These are phyloP conservation scores for Drosophila birchii DNA, from an alignment of 2,888 invertebrate genomes.

Conservation along the genomic window DNA sequence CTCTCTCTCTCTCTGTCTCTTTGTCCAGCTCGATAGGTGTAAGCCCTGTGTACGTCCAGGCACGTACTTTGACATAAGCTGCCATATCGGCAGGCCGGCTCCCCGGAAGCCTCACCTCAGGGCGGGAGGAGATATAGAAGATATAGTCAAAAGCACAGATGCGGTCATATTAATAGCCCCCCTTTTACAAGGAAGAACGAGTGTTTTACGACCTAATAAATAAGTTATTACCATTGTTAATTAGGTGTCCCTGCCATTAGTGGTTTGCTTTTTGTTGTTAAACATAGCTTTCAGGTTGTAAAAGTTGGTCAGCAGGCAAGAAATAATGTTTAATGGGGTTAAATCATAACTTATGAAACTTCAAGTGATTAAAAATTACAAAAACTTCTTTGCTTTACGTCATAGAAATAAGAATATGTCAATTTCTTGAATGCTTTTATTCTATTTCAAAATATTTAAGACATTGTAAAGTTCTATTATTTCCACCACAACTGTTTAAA, in stretches of 20 bases:
- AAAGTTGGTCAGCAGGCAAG: not conserved
- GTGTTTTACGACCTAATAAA: slow-evolving; percentile 18
- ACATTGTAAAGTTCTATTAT: not conserved
- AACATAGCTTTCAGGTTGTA: not conserved
- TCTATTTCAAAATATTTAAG: not conserved
- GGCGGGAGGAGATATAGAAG: not conserved
- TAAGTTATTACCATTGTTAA: slow-evolving; percentile 5
- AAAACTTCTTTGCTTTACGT: not conserved
- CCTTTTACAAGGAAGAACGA: not conserved
- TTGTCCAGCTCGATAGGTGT: slow-evolving; percentile 38
- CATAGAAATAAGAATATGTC: not conserved
- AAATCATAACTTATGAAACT: not conserved
- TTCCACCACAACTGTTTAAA: slow-evolving; percentile 7
- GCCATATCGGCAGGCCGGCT: slow-evolving; percentile 61
- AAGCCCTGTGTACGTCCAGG: slow-evolving; percentile 50
- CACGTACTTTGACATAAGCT: slow-evolving; percentile 68
- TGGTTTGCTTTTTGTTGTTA: slow-evolving; percentile 5
- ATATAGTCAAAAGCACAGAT: slow-evolving; percentile 3
- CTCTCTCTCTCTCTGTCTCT: slow-evolving; percentile 17
- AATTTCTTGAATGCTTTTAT: not conserved
- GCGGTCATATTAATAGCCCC: slow-evolving; percentile 20
- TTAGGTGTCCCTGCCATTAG: slow-evolving; percentile 5
- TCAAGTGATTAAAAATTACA: not conserved
- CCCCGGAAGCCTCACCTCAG: slow-evolving; percentile 7
- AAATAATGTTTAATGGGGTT: not conserved